A percentile compares a stretch with the other conserved stretches of the same genome.
Conservation (phyloP, 1,140 invertebrate species). For the Asbolus verrucosus region DNA sequence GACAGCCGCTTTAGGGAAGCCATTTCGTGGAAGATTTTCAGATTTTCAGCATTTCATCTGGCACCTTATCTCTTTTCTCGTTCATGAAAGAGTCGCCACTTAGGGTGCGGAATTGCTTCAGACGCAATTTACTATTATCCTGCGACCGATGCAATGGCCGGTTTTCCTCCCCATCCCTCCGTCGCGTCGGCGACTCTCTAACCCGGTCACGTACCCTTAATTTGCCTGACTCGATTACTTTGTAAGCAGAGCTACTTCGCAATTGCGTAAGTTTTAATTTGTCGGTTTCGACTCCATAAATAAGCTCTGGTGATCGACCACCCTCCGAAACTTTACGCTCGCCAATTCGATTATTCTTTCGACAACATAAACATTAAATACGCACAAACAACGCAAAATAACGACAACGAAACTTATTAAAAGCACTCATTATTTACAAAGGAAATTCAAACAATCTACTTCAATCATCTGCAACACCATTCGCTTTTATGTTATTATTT, state of each 20-base stretch:
- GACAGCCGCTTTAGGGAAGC: slow-evolving; percentile 25
- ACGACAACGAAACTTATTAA: slow-evolving; percentile 27
- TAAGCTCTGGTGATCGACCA: slow-evolving; percentile 32
- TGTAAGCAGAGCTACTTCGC: slow-evolving; percentile 35
- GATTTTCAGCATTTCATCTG: slow-evolving; percentile 37
- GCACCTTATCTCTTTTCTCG: slow-evolving; percentile 37
- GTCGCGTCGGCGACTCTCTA: neutral
- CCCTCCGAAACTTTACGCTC: slow-evolving; percentile 23
- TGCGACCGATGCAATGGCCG: slow-evolving; percentile 30
- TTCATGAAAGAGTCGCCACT: slow-evolving; percentile 38
- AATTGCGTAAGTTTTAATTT: slow-evolving; percentile 45
- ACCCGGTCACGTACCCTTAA: slow-evolving; percentile 41
- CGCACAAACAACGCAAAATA: slow-evolving; percentile 31
- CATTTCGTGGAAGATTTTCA: slow-evolving; percentile 34
- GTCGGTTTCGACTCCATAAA: slow-evolving; percentile 40
- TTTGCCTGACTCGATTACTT: slow-evolving; percentile 44
- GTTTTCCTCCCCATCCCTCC: neutral
- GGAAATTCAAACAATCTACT: slow-evolving; percentile 29
- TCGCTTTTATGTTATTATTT: slow-evolving; percentile 30
- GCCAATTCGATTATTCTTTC: slow-evolving; percentile 31
- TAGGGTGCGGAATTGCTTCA: slow-evolving; percentile 38
- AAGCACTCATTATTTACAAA: slow-evolving; percentile 21
- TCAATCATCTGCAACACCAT: slow-evolving; percentile 37
- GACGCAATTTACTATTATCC: slow-evolving; percentile 34
- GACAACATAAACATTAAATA: slow-evolving; percentile 41